phyloP scores from a whole-genome alignment of 2,797 vertebrate genomes.

The Lithobates pipiens region DNA sequence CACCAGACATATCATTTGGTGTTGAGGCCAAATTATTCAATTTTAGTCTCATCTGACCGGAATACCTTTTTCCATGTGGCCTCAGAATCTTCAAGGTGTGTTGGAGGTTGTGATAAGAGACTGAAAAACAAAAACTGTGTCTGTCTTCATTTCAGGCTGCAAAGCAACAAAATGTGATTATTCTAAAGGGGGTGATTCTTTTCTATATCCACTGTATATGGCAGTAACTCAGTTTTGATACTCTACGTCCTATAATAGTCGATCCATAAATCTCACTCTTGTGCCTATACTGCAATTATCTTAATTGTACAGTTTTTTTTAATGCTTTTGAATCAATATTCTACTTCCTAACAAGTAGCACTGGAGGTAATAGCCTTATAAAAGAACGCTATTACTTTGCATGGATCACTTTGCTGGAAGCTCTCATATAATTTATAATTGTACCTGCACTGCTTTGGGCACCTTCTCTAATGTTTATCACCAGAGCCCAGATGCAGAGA shows the following conservation, averaged over 20 bases:
- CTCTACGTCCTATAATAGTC: neutral
- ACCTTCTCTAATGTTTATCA: conserved; percentile 1
- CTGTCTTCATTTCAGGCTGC: too few relatives aligned
- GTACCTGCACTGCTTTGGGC: neutral
- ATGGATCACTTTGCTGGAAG: neutral
- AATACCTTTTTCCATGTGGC: too few relatives aligned
- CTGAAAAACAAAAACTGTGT: too few relatives aligned
- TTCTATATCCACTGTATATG: neutral
- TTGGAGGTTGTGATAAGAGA: too few relatives aligned
- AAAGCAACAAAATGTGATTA: too few relatives aligned
- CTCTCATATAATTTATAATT: neutral
- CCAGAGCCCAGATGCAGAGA: neutral
- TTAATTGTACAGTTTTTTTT: conserved; percentile 37
- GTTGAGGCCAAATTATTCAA: too few relatives aligned
- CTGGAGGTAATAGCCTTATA: conserved; percentile 3
- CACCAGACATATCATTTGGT: too few relatives aligned
- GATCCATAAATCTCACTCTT: conserved; percentile 5
- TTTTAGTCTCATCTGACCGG: too few relatives aligned
- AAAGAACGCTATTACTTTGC: conserved; percentile 8
- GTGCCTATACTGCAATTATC: conserved; percentile 30
- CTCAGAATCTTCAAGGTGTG: too few relatives aligned
- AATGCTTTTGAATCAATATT: conserved; percentile 34
- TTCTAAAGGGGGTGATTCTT: too few relatives aligned
- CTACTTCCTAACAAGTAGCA: conserved; percentile 7
- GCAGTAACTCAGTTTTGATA: neutral